Evolutionary conservation across 1,140 invertebrate species (phyloP), one percentile per base, ranked within the genome.

Genomic region (Hydropsyche tenuis): DNA sequence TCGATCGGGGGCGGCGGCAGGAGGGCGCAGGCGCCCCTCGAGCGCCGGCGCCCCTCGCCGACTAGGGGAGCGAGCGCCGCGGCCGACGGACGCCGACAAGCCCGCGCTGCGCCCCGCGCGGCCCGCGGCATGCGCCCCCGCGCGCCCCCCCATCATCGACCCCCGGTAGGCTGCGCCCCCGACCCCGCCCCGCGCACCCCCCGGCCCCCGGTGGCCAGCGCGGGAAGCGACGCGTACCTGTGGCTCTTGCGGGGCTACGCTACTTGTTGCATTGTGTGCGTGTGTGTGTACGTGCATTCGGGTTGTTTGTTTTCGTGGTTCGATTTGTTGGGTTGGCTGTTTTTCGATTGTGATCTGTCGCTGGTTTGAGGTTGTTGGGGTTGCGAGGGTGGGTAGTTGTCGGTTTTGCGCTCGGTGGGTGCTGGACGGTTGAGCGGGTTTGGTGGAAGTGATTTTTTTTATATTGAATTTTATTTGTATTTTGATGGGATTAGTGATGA

Each of bases 1-100:
- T 76, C 75, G 75, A 76, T 76, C 64, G 30, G 53, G 25, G 25
- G 46, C 53, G 62, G 23, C 3, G 48, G 12, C 37, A 6, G 9
- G 43, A 42, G 42, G 62, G 69, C 73, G 75, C 75, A 42, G 42
- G 75, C 73, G 75, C 75, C 43, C 66, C 64, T 53, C 51, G 68
- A 69, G 71, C 71, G 73, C 69, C 75, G 63, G 75, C 75, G 72
- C 22, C 69, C 75, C 69, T 73, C 75, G 45, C 64, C n/a, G n/a
- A n/a, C n/a, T n/a, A n/a, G n/a, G n/a, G n/a, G n/a, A n/a, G n/a
- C n/a, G n/a, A n/a, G 66, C 16, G 64, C 64, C 72, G 42, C 37
- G n/a, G 60, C 6, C 51, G 66, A 27, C 65, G 56, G 48, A 64
- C 73, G 68, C 64, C 46, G 22, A 1, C 16, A 12, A 6, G 27